Percentiles rank a stretch among this genome's conserved stretches.
These are phyloP conservation scores for Lycaena phlaeas DNA, from an alignment of 2,888 invertebrate genomes.

Conservation along the genomic window DNA sequence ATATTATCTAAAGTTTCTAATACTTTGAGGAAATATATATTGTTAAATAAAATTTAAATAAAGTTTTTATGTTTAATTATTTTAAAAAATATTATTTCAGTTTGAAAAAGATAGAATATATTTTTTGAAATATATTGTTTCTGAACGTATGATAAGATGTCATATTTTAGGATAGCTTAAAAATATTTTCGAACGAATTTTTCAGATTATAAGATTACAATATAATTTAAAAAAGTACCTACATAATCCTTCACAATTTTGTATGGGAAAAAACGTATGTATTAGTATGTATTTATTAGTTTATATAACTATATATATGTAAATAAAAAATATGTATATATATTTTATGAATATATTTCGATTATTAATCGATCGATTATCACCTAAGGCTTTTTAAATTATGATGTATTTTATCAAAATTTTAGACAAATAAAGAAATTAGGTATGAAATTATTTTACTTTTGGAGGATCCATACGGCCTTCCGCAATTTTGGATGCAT, in stretches of 20 bases:
- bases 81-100: neutral
- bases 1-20: conserved; percentile 9
- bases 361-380: neutral
- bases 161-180: too few species aligned
- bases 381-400: neutral
- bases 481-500: conserved; percentile 23
- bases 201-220: neutral
- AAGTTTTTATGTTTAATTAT: neutral
- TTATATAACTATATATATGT: too few species aligned
- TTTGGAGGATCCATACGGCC: conserved; percentile 30
- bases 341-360: neutral
- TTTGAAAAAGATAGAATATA: conserved; percentile 4
- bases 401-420: neutral
- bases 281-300: too few species aligned
- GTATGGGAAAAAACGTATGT: too few species aligned
- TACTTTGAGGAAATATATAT: neutral
- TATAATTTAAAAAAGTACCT: neutral
- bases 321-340: too few species aligned
- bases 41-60: neutral
- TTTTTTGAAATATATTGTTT: neutral
- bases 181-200: too few species aligned
- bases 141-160: neutral
- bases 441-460: conserved; percentile 27
- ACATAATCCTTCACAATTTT: neutral
- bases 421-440: neutral